Percentiles rank a stretch among this genome's conserved stretches.
Evolutionary conservation across 2,797 vertebrate genomes (phyloP).

Genomic region (Arnoldichthys spilopterus): DNA sequence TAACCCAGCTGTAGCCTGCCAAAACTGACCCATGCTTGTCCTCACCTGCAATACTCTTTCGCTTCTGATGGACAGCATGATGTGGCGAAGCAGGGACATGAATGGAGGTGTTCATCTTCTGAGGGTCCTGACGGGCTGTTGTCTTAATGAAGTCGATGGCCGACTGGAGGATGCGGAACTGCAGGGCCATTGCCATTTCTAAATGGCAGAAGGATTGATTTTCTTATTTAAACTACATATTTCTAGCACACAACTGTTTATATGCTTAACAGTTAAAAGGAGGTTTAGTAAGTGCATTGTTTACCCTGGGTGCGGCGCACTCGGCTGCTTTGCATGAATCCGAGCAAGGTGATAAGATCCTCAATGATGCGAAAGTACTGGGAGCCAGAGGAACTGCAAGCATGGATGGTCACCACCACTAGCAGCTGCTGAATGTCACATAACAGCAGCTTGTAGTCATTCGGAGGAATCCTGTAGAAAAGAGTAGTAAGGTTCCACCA

Average conservation of each 20-base stretch:
- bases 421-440: conserved; percentile 96
- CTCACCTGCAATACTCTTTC: conserved; percentile 92
- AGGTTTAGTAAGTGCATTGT: conserved; percentile 40
- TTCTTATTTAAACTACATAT: not conserved
- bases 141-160: conserved; percentile 94
- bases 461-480: conserved; percentile 85
- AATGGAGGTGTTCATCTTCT: conserved; percentile 74
- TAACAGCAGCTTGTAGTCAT: conserved; percentile 92
- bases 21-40: not conserved
- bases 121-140: conserved; percentile 87
- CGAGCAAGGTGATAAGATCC: conserved; percentile 94
- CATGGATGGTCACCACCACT: conserved; percentile 94
- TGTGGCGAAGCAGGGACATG: conserved; percentile 74
- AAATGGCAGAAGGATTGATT: not conserved
- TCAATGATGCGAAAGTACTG: conserved; percentile 99
- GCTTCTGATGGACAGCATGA: conserved; percentile 83
- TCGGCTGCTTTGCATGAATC: conserved; percentile 94
- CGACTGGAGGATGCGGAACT: conserved; percentile 92
- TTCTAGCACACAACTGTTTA: not conserved
- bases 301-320: conserved; percentile 91
- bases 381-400: conserved; percentile 95
- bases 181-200: conserved; percentile 94
- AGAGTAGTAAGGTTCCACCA: not conserved
- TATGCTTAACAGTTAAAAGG: not conserved
- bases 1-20: not conserved